A percentile compares a stretch with the other conserved stretches of the same genome.
These are phyloP conservation scores for Drosophila kurseongensis DNA, from an alignment of 1,140 invertebrate species.

Conservation along the genomic window DNA sequence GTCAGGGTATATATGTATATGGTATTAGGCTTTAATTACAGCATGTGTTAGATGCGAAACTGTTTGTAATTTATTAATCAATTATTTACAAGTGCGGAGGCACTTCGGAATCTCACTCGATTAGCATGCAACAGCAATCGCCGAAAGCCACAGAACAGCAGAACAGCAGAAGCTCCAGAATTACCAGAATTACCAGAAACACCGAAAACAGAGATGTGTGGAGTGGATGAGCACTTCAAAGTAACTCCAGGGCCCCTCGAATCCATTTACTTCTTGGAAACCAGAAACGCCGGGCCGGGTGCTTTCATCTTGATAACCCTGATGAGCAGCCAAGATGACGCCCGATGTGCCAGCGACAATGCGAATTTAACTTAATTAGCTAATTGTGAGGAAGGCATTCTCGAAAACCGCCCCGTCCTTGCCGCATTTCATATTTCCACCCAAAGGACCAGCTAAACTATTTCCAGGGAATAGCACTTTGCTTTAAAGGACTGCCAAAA, in stretches of 20 bases:
- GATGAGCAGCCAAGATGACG: slow-evolving; percentile 33
- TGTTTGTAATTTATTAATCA: slow-evolving; percentile 47
- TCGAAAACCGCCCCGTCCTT: background rate
- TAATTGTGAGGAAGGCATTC: slow-evolving; percentile 26
- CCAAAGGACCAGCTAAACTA: background rate
- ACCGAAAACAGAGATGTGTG: slow-evolving; percentile 8
- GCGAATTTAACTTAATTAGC: slow-evolving; percentile 35
- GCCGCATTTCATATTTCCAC: background rate
- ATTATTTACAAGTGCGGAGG: slow-evolving; percentile 31
- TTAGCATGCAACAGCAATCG: slow-evolving; percentile 37
- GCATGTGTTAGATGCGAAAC: slow-evolving; percentile 27
- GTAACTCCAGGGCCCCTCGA: background rate
- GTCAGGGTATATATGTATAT: background rate
- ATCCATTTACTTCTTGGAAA: slow-evolving; percentile 24
- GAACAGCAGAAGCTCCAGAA: background rate
- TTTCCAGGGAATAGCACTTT: background rate
- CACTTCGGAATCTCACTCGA: slow-evolving; percentile 14
- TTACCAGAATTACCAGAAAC: background rate
- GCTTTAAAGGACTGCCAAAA: background rate
- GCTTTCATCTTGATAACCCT: slow-evolving; percentile 40
- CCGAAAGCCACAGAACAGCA: slow-evolving; percentile 11
- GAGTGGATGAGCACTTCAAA: slow-evolving; percentile 29
- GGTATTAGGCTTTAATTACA: slow-evolving; percentile 21
- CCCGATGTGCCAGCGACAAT: slow-evolving; percentile 25
- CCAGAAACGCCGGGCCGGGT: background rate